phyloP scores from a whole-genome alignment of 1,140 invertebrate species.

The Glossosoma conforme region DNA sequence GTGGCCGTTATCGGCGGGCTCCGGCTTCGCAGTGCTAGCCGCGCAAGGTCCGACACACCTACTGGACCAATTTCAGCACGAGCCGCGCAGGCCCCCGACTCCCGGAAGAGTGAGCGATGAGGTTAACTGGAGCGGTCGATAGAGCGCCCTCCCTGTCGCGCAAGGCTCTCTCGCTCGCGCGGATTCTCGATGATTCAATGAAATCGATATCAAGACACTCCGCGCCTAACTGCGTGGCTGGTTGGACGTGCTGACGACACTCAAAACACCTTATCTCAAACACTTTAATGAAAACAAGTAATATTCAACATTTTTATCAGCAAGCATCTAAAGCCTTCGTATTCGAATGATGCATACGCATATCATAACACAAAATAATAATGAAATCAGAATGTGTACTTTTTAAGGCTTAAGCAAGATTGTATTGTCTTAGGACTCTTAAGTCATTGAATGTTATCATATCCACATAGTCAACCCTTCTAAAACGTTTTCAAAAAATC shows the following conservation, averaged over 20 bases:
- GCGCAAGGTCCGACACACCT: conserved; percentile 27
- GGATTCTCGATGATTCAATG: conserved; percentile 25
- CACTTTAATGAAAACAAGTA: too few relatives aligned
- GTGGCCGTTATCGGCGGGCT: conserved; percentile 19
- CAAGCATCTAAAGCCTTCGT: too few relatives aligned
- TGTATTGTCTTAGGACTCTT: too few relatives aligned
- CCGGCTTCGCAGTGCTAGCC: conserved; percentile 21
- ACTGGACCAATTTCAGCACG: conserved; percentile 29
- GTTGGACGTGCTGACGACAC: conserved; percentile 11
- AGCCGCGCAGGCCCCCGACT: conserved; percentile 16
- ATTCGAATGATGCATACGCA: too few relatives aligned
- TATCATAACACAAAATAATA: too few relatives aligned
- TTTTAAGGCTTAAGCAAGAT: too few relatives aligned
- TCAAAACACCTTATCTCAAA: too few relatives aligned
- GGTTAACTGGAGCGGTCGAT: conserved; percentile 30
- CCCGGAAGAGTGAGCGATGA: conserved; percentile 26
- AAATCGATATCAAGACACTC: conserved; percentile 28
- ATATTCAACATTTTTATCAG: too few relatives aligned
- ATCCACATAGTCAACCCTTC: too few relatives aligned
- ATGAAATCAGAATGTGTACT: too few relatives aligned
- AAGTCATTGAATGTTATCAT: too few relatives aligned
- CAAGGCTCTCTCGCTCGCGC: conserved; percentile 12
- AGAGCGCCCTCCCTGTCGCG: conserved; percentile 18
- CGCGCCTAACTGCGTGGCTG: conserved; percentile 13
- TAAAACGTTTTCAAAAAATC: too few relatives aligned